Evolutionary conservation across 2,797 vertebrate species (phyloP), one percentile per base, ranked within the genome.

Genomic region (Lacerta bilineata): DNA sequence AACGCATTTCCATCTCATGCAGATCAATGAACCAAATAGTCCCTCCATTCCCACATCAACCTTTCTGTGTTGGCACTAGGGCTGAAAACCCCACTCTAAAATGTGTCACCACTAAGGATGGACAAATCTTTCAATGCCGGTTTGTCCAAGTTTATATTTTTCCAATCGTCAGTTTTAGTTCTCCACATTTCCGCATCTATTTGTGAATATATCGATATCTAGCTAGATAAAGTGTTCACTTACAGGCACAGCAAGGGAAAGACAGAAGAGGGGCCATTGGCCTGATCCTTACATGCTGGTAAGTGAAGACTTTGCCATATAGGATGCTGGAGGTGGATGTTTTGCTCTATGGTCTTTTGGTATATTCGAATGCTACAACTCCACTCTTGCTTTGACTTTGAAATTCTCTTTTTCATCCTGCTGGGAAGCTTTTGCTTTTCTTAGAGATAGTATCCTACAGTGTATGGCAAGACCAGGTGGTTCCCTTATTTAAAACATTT

Each of bases 401-500:
- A 27, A 27, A 75, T 80, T 81, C 27, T 9, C 1, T 4, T 86
- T 82, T 43, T n/a, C 39, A n/a, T 10, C 84, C 79, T 80, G 59
- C 84, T 68, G 59, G 25, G 64, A 66, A 84, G 33, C 10, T 76
- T 64, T 43, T 55, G 39, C 33, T 25, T 80, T 80, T 39, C 33
- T 72, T 61, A 72, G n/a, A 55, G 4, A 50, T 1, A 10, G 25
- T 7, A 0, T 20, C 87, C 61, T 61, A 68, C 72, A 0, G 1
- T 74, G 1, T 33, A 18, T 85, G 88, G 69, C 55, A 4, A 0
- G 50, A 11, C 59, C 80, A 68, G n/a, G 66, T 20, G 64, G 87
- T 68, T n/a, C 43, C 61, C 61, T 94, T 89, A 95, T 91, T 94
- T 94, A 94, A 94, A 9, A 8, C 55, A 18, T 82, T 82, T 20